Conservation (phyloP, 2,113 vertebrate genomes). For the Anoura caudifer region DNA sequence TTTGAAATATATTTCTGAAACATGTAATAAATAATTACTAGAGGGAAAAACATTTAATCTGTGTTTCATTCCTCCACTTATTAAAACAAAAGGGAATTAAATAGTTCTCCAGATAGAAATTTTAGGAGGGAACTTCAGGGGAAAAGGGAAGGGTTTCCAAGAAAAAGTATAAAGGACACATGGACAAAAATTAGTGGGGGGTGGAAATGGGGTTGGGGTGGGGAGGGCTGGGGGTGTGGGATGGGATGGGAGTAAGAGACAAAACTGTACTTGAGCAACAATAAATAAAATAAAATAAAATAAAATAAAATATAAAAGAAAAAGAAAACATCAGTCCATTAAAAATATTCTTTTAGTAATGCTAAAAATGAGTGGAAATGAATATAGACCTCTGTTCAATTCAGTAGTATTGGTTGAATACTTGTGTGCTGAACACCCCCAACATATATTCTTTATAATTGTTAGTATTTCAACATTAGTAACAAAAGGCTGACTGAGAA, state of each 20-base stretch:
- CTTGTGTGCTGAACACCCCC: not conserved
- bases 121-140: not conserved
- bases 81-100: slow-evolving; percentile 11
- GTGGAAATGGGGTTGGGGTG: no score
- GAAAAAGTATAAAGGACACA: no score
- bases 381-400: not conserved
- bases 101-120: not conserved
- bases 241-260: no score
- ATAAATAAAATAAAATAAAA: not conserved
- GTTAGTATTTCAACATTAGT: not conserved
- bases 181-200: no score
- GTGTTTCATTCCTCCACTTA: not conserved
- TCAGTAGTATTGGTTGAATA: not conserved
- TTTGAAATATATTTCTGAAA: slow-evolving; percentile 36
- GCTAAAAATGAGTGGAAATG: not conserved
- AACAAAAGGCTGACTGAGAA: not conserved
- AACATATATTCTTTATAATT: not conserved
- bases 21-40: not conserved
- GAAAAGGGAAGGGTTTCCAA: no score
- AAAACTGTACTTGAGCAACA: no score
- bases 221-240: no score
- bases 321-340: not conserved
- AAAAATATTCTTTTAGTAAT: slow-evolving; percentile 33
- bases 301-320: not conserved
- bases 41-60: not conserved